Evolutionary conservation across 2,113 vertebrate species (phyloP).

Genomic region (Rhizomys pruinosus): DNA sequence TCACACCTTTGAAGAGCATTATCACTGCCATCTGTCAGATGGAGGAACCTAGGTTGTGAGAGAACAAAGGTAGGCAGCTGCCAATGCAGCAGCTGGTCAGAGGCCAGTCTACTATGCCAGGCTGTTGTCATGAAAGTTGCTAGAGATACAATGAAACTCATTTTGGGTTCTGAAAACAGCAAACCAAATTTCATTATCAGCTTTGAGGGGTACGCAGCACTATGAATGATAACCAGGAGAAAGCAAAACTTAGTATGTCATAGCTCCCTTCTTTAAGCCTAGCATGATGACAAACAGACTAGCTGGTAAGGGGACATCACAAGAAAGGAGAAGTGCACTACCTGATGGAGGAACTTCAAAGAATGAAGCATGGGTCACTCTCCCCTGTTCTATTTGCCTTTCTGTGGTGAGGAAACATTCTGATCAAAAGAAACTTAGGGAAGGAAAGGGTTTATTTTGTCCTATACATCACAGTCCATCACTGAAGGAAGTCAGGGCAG

Average conservation of each 20-base stretch:
- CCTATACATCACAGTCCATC: not conserved
- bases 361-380: not conserved
- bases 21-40: constrained; percentile 10
- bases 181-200: not conserved
- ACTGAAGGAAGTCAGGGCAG: not conserved
- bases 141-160: constrained; percentile 1
- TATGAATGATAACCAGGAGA: not conserved
- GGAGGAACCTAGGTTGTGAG: constrained; percentile 25
- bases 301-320: not conserved
- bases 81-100: not conserved
- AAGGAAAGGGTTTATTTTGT: not conserved
- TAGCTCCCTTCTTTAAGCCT: not conserved
- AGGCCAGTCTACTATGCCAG: not conserved
- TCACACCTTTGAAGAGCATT: not conserved
- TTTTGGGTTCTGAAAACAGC: constrained; percentile 13
- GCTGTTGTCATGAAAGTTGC: constrained; percentile 17
- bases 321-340: too few relatives aligned
- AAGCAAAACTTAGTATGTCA: not conserved
- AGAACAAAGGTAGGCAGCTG: constrained; percentile 15
- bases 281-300: not conserved
- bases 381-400: not conserved
- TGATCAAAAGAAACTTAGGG: not conserved
- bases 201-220: not conserved
- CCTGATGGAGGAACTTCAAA: not conserved
- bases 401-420: not conserved